Evolutionary conservation across 2,797 vertebrate genomes (phyloP).

Genomic region (Distichodus sexfasciatus): DNA sequence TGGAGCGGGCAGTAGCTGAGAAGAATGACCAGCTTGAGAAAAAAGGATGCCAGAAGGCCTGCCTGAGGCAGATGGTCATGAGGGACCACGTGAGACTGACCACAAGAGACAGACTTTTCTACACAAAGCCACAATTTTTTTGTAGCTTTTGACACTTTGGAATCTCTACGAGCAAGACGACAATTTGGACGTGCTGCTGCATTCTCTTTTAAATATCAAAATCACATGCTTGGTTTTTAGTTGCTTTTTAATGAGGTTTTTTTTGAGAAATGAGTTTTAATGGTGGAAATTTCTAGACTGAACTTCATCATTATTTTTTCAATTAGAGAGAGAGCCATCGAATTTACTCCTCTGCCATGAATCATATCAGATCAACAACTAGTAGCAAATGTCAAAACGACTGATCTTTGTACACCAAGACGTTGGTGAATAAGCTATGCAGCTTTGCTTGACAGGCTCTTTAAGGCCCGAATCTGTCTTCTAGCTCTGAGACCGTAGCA

Average conservation of each 20-base stretch:
- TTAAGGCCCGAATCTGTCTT: background rate
- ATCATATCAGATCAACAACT: background rate
- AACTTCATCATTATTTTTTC: background rate
- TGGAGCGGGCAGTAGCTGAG: background rate
- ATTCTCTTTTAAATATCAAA: background rate
- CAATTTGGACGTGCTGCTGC: background rate
- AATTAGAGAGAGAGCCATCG: background rate
- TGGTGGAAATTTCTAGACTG: background rate
- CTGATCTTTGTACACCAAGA: background rate
- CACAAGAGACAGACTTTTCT: conserved; percentile 5
- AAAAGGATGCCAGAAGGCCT: background rate
- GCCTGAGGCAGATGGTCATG: background rate
- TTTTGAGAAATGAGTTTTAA: background rate
- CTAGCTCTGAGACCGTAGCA: conserved; percentile 5
- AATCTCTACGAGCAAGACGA: background rate
- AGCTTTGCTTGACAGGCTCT: conserved; percentile 5
- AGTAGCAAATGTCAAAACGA: background rate
- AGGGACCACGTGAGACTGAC: background rate
- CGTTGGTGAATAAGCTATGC: conserved; percentile 39
- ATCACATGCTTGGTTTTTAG: background rate
- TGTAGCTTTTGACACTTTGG: background rate
- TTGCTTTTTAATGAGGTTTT: background rate
- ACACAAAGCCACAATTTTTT: background rate
- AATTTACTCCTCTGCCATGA: background rate
- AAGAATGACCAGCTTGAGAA: background rate